phyloP scores from a whole-genome alignment of 1,140 invertebrate genomes.

The Yoshiicerus persimilis region DNA sequence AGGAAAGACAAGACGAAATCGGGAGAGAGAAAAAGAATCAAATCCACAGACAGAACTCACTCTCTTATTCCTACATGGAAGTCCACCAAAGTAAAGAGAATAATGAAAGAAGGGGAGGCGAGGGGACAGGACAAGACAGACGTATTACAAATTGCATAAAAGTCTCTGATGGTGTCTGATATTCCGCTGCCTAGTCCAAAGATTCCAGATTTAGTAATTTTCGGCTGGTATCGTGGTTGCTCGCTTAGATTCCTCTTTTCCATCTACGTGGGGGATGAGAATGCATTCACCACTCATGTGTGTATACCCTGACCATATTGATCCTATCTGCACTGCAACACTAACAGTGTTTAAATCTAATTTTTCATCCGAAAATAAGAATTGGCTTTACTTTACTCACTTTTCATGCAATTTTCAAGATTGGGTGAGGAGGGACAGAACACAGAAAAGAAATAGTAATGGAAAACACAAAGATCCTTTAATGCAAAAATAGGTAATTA shows the following conservation, averaged over 20 bases:
- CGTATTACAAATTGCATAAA: conserved; percentile 34
- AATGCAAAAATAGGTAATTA: conserved; percentile 1
- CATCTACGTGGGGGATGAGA: not conserved
- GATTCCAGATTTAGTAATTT: conserved; percentile 7
- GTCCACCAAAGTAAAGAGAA: not conserved
- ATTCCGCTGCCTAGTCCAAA: not conserved
- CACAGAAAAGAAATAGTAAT: not conserved
- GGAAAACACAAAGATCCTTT: not conserved
- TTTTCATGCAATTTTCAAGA: not conserved
- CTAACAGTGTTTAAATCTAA: not conserved
- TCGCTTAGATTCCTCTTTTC: not conserved
- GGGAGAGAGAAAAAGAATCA: not conserved
- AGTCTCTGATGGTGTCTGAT: conserved; percentile 25
- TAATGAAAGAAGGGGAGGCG: not conserved
- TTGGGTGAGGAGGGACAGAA: not conserved
- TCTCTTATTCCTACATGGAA: not conserved
- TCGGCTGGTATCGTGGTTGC: not conserved
- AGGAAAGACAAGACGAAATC: not conserved
- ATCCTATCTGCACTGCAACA: not conserved
- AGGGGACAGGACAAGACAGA: not conserved
- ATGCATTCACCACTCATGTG: not conserved
- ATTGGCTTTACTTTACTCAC: not conserved
- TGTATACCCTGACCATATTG: not conserved
- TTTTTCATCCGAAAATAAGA: not conserved
- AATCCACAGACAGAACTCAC: not conserved